Percentiles rank a stretch among this genome's conserved stretches.
phyloP scores from a whole-genome alignment of 35 echinoderm and acorn worm genomes.

The Lytechinus pictus region DNA sequence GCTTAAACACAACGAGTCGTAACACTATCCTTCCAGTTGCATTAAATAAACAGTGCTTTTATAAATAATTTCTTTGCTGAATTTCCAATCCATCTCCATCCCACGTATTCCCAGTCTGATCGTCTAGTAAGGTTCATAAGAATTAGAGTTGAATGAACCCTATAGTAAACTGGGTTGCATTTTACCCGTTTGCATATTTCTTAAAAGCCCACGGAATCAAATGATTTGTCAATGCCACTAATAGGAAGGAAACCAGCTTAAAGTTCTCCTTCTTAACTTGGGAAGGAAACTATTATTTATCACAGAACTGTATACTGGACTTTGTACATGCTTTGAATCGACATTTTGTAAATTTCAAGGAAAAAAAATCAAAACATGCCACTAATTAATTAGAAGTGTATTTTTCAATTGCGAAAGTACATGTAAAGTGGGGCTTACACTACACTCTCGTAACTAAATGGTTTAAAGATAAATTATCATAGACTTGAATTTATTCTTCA shows the following conservation, averaged over 20 bases:
- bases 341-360: neutral
- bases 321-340: neutral
- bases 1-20: neutral
- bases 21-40: neutral
- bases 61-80: neutral
- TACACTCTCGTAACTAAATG: too few relatives aligned
- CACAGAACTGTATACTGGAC: neutral
- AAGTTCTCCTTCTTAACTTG: neutral
- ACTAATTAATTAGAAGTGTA: too few relatives aligned
- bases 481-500: too few relatives aligned
- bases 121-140: neutral
- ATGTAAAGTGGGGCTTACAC: too few relatives aligned
- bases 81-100: neutral
- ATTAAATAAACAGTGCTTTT: neutral
- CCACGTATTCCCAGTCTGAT: too few relatives aligned
- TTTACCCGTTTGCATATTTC: neutral
- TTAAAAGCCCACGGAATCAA: neutral
- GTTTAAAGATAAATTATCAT: too few relatives aligned
- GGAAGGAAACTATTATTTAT: neutral
- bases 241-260: neutral
- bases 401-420: too few relatives aligned
- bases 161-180: neutral
- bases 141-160: neutral
- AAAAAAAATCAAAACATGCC: neutral
- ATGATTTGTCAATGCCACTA: neutral